Percentiles rank a stretch among this genome's conserved stretches.
Evolutionary conservation across 1,140 invertebrate species (phyloP).

Genomic region (Zaprionus inermis): DNA sequence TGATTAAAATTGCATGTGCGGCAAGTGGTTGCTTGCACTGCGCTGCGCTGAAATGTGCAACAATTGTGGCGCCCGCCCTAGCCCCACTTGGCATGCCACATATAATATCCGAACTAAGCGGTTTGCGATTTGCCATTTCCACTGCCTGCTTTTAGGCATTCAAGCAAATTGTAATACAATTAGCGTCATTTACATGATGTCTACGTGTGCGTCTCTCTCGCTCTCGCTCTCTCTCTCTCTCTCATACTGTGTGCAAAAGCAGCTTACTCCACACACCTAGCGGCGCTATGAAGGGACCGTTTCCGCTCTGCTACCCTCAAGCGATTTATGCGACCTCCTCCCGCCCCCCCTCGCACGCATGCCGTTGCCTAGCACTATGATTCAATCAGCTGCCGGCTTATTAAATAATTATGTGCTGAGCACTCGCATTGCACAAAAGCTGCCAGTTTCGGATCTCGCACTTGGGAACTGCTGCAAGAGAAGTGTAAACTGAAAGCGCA

Average conservation of each 20-base stretch:
- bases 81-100: constrained; percentile 26
- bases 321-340: neutral
- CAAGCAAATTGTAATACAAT: constrained; percentile 82
- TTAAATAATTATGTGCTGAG: constrained; percentile 73
- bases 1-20: constrained; percentile 63
- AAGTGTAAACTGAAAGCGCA: neutral
- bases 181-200: constrained; percentile 76
- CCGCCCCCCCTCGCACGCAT: neutral
- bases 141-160: constrained; percentile 75
- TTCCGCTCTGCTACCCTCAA: neutral
- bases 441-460: neutral
- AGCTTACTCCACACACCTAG: constrained; percentile 62
- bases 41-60: constrained; percentile 19
- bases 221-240: neutral
- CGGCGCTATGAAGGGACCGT: constrained; percentile 9
- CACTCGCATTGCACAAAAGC: constrained; percentile 41
- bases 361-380: neutral
- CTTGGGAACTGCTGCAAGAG: neutral
- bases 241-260: constrained; percentile 41
- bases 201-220: constrained; percentile 16
- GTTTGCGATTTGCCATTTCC: constrained; percentile 76
- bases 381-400: constrained; percentile 80
- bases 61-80: constrained; percentile 36
- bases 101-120: constrained; percentile 72
- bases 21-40: constrained; percentile 31